Evolutionary conservation across 1,140 invertebrate species (phyloP), one percentile per base, ranked within the genome.

Genomic region (Thaumatotibia leucotreta): DNA sequence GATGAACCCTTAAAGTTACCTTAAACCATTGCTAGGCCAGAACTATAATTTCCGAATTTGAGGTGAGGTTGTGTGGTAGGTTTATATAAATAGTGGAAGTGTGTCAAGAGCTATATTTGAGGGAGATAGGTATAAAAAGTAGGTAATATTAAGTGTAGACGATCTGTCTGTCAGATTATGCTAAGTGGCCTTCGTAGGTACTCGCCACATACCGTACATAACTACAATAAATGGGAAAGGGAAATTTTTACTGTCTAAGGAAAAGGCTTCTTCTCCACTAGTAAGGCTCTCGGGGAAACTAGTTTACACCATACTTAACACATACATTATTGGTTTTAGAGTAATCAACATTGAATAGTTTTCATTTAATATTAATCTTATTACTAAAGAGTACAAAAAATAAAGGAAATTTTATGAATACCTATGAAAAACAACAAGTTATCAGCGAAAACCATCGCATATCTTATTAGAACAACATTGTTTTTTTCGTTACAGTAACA

Each of bases 371-470:
- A 89, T 84, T 89, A 88, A 88, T 81, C 88, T 89, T 91, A 91
- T 83, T 75, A 84, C 83, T 89, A 91, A 88, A 91, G 88, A 91
- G 88, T 91, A 91, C 86, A 91, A 91, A 91, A 91, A 91, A 91
- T 91, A 91, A 91, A 91, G 86, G 86, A 91, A 91, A 88, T 89
- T 88, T 90, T 84, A 90, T 84, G 86, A 91, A 85, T 91, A 89
- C 52, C 52, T 86, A 86, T 89, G 85, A 88, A 91, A 89, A 91
- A 85, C 88, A 91, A 91, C 88, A 91, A 88, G 85, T 87, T 78
- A 86, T 88, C 77, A 80, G 84, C 85, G 86, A 89, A 87, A 80
- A 80, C 70, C 71, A 83, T 87, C 88, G 86, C 88, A 80, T 86
- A 77, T 86, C 80, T 83, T 89, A 85, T 84, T 89, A 88, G 86